These are phyloP conservation scores for Sus cebifrons DNA, from an alignment of 2,797 vertebrate genomes.

Conservation along the genomic window DNA sequence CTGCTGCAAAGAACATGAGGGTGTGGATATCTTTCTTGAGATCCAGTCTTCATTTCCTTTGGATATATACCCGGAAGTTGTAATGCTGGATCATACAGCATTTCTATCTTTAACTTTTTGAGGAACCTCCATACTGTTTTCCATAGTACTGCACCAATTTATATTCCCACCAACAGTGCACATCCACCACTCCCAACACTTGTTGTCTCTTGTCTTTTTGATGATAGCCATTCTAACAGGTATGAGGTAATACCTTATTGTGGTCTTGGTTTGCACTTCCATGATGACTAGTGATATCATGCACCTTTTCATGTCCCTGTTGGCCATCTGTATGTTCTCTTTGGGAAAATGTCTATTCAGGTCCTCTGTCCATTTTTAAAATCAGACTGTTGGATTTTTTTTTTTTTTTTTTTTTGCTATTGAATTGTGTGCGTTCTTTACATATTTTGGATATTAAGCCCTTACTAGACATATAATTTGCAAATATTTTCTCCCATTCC, in stretches of 20 bases:
- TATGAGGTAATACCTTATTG: not conserved
- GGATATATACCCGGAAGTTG: not conserved
- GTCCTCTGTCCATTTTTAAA: not conserved
- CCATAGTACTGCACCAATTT: not conserved
- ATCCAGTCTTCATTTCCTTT: not conserved
- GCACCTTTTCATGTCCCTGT: not conserved
- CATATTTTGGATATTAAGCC: not conserved
- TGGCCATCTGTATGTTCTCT: not conserved
- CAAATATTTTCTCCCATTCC: not conserved
- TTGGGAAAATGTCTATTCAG: not conserved
- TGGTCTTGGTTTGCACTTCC: not conserved
- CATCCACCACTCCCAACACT: not conserved
- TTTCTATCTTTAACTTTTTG: not conserved
- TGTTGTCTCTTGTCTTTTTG: not conserved
- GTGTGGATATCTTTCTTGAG: not conserved
- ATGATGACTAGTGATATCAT: not conserved
- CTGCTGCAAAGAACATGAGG: not conserved
- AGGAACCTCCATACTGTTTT: not conserved
- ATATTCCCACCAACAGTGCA: not conserved
- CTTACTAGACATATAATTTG: not conserved
- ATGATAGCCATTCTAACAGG: not conserved
- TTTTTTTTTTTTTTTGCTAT: not conserved
- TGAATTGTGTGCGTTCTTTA: not conserved
- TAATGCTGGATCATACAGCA: not conserved
- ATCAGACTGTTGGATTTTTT: not conserved